phyloP scores from a whole-genome alignment of 2,888 invertebrate genomes.

The Merodon equestris region DNA sequence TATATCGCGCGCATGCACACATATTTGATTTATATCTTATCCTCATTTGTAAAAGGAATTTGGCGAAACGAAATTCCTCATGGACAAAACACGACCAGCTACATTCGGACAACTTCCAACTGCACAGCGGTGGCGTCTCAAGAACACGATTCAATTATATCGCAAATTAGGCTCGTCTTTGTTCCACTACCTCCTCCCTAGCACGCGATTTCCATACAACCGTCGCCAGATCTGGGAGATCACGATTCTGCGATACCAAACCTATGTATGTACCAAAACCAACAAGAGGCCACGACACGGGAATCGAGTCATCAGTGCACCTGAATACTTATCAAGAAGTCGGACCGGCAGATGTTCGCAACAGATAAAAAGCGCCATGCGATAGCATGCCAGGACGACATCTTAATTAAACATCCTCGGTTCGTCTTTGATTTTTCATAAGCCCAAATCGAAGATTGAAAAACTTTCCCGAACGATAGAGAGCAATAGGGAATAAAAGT shows the following conservation, averaged over 20 bases:
- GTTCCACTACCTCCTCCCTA: constrained; percentile 37
- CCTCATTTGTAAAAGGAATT: too few relatives aligned
- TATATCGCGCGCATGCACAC: too few relatives aligned
- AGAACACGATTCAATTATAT: constrained; percentile 60
- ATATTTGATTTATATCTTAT: too few relatives aligned
- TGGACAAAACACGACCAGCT: constrained; percentile 20
- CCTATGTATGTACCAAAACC: too few relatives aligned
- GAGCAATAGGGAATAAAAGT: constrained; percentile 21
- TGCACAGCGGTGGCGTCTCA: constrained; percentile 51
- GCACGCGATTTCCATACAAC: neutral
- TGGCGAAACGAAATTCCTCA: constrained; percentile 28
- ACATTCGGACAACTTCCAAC: constrained; percentile 18
- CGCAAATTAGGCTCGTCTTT: constrained; percentile 61
- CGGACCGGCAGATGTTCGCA: constrained; percentile 26
- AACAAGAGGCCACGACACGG: constrained; percentile 1
- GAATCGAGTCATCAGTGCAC: too few relatives aligned
- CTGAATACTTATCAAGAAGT: constrained; percentile 42
- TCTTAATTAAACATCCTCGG: constrained; percentile 54
- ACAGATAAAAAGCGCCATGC: constrained; percentile 41
- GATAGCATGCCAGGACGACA: constrained; percentile 22
- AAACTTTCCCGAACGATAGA: constrained; percentile 38
- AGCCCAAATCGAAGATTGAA: constrained; percentile 63
- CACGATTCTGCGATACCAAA: constrained; percentile 60
- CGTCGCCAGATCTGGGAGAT: constrained; percentile 49
- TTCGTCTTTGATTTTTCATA: constrained; percentile 42